Evolutionary conservation across 2,888 invertebrate genomes (phyloP).

Genomic region (Trachelus stipa): DNA sequence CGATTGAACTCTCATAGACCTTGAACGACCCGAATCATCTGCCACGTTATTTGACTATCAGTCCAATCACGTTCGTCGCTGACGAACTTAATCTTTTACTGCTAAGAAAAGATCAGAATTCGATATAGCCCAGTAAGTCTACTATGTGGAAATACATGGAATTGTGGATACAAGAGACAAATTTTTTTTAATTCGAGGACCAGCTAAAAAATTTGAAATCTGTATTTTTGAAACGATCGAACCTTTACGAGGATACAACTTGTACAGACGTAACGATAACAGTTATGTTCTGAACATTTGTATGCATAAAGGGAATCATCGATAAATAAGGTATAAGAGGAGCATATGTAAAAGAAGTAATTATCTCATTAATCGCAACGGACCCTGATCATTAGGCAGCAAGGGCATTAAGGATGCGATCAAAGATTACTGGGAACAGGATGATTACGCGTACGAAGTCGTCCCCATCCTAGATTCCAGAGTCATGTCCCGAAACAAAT

Average conservation of each 20-base stretch:
- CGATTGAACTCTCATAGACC: conserved; percentile 14
- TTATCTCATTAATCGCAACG: conserved; percentile 31
- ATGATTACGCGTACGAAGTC: conserved; percentile 32
- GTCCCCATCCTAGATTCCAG: conserved; percentile 30
- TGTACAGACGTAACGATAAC: not conserved
- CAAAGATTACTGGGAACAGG: conserved; percentile 38
- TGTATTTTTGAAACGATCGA: not conserved
- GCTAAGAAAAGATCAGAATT: conserved; percentile 39
- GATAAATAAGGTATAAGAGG: not conserved
- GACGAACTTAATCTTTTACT: conserved; percentile 19
- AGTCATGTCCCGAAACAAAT: conserved; percentile 43
- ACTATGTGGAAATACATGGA: not conserved
- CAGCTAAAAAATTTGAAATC: not conserved
- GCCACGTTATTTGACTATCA: conserved; percentile 46
- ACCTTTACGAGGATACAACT: not conserved
- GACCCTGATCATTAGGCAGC: conserved; percentile 37
- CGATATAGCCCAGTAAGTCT: conserved; percentile 36
- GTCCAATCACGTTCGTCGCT: conserved; percentile 46
- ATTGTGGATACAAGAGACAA: not conserved
- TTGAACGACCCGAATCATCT: conserved; percentile 10
- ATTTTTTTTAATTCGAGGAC: not conserved
- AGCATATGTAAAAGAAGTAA: conserved; percentile 21
- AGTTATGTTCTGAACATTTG: not conserved
- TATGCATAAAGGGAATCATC: not conserved
- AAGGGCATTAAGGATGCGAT: conserved; percentile 24